Evolutionary conservation across 1,140 invertebrate genomes (phyloP).

Genomic region (Agraylea sexmaculata): DNA sequence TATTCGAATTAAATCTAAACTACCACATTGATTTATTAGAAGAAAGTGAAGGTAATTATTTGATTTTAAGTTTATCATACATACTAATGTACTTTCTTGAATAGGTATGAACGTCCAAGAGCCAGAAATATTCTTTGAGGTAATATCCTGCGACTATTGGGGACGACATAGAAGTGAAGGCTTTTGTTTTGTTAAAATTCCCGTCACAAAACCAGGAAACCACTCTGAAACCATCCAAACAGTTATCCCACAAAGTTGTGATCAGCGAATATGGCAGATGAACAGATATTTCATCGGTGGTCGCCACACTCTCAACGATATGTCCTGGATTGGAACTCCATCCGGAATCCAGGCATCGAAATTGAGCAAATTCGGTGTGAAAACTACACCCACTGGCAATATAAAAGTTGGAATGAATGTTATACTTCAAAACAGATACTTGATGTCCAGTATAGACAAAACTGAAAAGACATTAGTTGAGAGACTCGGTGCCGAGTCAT

Average conservation of each 20-base stretch:
- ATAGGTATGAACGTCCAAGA: neutral
- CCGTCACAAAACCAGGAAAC: slow-evolving; percentile 23
- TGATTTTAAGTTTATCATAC: neutral
- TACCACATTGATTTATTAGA: slow-evolving; percentile 11
- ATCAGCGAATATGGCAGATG: slow-evolving; percentile 25
- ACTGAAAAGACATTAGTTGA: slow-evolving; percentile 4
- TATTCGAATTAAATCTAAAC: slow-evolving; percentile 15
- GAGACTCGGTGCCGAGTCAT: slow-evolving; percentile 8
- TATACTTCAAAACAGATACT: slow-evolving; percentile 15
- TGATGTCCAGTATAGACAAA: slow-evolving; percentile 1
- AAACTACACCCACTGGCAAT: slow-evolving; percentile 10
- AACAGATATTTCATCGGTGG: slow-evolving; percentile 35
- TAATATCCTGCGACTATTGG: slow-evolving; percentile 34
- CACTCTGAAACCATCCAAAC: slow-evolving; percentile 23
- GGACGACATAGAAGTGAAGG: slow-evolving; percentile 33
- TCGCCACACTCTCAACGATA: slow-evolving; percentile 32
- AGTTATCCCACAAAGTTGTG: slow-evolving; percentile 27
- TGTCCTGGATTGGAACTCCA: slow-evolving; percentile 20
- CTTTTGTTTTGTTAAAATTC: slow-evolving; percentile 26
- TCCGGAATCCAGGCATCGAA: slow-evolving; percentile 11
- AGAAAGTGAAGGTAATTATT: slow-evolving; percentile 5
- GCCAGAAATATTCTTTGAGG: slow-evolving; percentile 30
- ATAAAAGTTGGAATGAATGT: slow-evolving; percentile 16
- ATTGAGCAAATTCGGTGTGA: slow-evolving; percentile 14
- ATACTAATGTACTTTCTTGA: neutral